Conservation (phyloP, 2,797 vertebrate species). For the Potorous gilbertii region DNA sequence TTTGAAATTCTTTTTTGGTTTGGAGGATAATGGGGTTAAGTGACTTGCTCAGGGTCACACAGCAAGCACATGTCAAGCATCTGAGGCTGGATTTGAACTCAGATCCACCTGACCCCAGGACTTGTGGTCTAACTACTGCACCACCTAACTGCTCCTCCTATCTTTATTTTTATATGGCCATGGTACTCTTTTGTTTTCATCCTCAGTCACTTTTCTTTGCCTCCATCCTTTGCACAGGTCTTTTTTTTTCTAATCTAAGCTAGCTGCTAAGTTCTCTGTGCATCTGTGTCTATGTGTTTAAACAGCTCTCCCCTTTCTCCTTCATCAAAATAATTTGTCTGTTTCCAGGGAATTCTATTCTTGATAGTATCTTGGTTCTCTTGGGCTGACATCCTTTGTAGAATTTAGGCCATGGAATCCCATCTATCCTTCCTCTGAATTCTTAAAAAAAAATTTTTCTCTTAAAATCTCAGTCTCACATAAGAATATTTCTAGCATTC, state of each 20-base stretch:
- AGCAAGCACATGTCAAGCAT: neutral
- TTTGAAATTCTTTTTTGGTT: neutral
- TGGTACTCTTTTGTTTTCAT: neutral
- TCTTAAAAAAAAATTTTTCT: neutral
- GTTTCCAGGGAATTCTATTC: neutral
- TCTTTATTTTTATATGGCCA: neutral
- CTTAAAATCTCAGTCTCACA: neutral
- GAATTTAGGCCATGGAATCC: neutral
- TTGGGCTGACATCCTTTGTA: neutral
- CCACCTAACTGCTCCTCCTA: neutral
- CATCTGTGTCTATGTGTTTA: neutral
- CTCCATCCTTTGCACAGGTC: neutral
- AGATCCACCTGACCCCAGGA: neutral
- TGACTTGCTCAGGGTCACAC: neutral
- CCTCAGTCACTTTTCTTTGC: neutral
- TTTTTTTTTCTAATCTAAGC: neutral
- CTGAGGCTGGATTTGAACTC: neutral
- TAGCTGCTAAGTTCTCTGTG: neutral
- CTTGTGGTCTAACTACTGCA: neutral
- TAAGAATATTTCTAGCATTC: neutral
- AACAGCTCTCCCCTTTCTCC: neutral
- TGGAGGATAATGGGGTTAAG: neutral
- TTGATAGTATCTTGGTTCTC: neutral
- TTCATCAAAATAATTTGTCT: neutral
- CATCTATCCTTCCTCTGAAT: neutral